These are phyloP conservation scores for Cepphus grylle DNA, from an alignment of 2,113 vertebrate genomes.

Conservation along the genomic window DNA sequence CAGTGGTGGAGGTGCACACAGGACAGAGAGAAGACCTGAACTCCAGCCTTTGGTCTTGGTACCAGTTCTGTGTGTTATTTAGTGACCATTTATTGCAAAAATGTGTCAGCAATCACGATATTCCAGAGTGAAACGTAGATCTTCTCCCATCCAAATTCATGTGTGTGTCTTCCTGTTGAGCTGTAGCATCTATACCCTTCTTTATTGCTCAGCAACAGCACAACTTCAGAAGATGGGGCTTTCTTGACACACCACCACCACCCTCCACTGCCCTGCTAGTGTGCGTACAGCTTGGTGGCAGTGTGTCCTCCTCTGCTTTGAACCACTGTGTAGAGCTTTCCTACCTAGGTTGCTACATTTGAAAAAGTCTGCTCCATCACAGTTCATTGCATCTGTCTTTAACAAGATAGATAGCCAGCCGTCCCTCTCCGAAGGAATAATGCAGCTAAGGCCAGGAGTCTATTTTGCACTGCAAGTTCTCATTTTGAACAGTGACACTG, in stretches of 20 bases:
- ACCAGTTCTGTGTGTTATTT: not conserved
- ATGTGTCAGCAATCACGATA: not conserved
- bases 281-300: not conserved
- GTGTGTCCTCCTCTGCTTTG: not conserved
- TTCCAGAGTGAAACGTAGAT: not conserved
- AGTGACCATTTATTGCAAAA: not conserved
- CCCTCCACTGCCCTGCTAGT: accelerated
- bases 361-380: not conserved
- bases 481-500: not conserved
- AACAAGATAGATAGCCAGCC: not conserved
- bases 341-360: not conserved
- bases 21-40: not conserved
- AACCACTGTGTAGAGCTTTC: not conserved
- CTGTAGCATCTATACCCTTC: not conserved
- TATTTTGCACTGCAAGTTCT: not conserved
- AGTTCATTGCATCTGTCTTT: not conserved
- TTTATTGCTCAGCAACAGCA: not conserved
- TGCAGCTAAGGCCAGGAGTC: not conserved
- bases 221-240: not conserved
- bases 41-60: not conserved
- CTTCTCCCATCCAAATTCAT: not conserved
- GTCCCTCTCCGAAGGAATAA: not conserved
- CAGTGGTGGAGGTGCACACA: not conserved
- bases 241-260: not conserved
- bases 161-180: not conserved